Evolutionary conservation across 30 jellyfish, hydroid and myxozoan species (phyloP).

Genomic region (Aurelia coerulea): DNA sequence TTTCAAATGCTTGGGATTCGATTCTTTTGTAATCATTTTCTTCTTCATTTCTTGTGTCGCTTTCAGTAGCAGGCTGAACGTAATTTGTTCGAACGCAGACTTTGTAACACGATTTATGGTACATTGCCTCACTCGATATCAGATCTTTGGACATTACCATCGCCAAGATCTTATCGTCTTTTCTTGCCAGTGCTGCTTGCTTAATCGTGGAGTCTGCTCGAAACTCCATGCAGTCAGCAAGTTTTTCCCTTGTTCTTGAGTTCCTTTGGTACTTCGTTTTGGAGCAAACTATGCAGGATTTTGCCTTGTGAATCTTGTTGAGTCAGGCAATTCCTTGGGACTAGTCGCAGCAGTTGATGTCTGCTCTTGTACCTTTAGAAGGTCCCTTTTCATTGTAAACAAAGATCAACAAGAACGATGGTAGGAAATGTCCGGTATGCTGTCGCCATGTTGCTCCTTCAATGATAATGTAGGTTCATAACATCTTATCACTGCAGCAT

Average conservation of each 20-base stretch:
- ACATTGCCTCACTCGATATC: constrained; percentile 18
- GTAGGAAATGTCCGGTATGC: constrained; percentile 33
- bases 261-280: constrained; percentile 25
- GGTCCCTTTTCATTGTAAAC: constrained; percentile 39
- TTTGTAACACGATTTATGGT: constrained; percentile 15
- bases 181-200: constrained; percentile 28
- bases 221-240: constrained; percentile 26
- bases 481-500: constrained; percentile 32
- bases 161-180: constrained; percentile 23
- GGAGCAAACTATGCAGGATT: constrained; percentile 25
- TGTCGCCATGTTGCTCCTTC: constrained; percentile 42
- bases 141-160: constrained; percentile 20
- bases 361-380: constrained; percentile 31
- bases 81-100: constrained; percentile 16
- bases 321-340: constrained; percentile 32
- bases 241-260: constrained; percentile 19
- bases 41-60: constrained; percentile 17
- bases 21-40: constrained; percentile 11
- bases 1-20: constrained; percentile 28
- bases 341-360: constrained; percentile 35
- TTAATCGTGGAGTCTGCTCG: constrained; percentile 19
- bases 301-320: constrained; percentile 34
- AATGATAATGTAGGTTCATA: constrained; percentile 29
- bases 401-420: constrained; percentile 54
- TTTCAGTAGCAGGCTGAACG: constrained; percentile 18